Evolutionary conservation across 2,888 invertebrate genomes (phyloP).

Genomic region (Plutella xylostella): DNA sequence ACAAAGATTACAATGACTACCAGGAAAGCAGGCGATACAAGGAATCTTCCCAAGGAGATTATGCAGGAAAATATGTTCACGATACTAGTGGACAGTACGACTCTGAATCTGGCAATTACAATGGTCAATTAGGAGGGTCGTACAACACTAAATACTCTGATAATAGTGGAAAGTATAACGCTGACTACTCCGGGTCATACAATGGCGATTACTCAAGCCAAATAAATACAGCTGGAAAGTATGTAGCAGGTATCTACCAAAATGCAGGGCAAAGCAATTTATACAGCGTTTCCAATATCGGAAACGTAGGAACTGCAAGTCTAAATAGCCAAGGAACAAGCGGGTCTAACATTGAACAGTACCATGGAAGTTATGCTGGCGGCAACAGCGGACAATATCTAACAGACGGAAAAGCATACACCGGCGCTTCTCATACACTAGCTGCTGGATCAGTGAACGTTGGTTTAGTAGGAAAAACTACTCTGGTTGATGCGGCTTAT

Average conservation of each 20-base stretch:
- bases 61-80: conserved; percentile 25
- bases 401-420: conserved; percentile 31
- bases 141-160: conserved; percentile 29
- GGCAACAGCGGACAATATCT: neutral
- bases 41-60: conserved; percentile 23
- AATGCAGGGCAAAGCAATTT: too few species aligned
- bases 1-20: conserved; percentile 36
- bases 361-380: conserved; percentile 20
- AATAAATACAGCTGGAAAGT: conserved; percentile 27
- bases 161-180: conserved; percentile 17
- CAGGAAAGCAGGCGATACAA: conserved; percentile 35
- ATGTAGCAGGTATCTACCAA: conserved; percentile 18
- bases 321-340: conserved; percentile 4
- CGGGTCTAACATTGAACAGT: conserved; percentile 20
- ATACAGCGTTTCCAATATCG: too few species aligned
- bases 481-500: conserved; percentile 45
- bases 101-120: conserved; percentile 17
- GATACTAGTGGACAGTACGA: conserved; percentile 34
- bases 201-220: conserved; percentile 24
- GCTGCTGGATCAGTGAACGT: conserved; percentile 61
- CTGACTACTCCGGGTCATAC: conserved; percentile 34
- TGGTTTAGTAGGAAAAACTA: conserved; percentile 60
- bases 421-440: conserved; percentile 49
- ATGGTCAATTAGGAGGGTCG: conserved; percentile 19
- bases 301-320: too few species aligned